Conservation (phyloP, 2,797 vertebrate genomes). For the Poecilia velifera region DNA sequence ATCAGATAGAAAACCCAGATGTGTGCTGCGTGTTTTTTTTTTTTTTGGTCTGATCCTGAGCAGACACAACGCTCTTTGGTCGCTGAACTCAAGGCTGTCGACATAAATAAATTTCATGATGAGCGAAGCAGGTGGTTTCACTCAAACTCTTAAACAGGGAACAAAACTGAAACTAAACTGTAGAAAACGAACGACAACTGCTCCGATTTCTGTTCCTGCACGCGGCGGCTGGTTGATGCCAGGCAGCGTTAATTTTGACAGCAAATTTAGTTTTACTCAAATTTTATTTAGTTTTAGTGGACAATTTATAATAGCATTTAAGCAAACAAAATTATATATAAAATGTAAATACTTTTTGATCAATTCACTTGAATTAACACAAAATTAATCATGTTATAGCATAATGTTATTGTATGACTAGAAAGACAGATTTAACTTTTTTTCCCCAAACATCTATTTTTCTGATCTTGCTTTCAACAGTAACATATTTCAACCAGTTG, state of each 20-base stretch:
- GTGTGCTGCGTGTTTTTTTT: conserved; percentile 30
- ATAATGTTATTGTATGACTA: no score
- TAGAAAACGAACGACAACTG: conserved; percentile 43
- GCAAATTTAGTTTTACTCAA: no score
- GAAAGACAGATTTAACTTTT: no score
- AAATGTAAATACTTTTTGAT: conserved; percentile 7
- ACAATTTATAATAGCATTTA: no score
- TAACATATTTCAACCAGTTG: background rate
- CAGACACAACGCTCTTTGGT: conserved; percentile 70
- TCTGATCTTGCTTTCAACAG: no score
- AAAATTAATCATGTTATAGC: no score
- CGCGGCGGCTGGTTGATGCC: conserved; percentile 51
- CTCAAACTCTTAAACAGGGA: conserved; percentile 61
- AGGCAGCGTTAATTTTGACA: background rate
- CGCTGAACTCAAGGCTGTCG: conserved; percentile 70
- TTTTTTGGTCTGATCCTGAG: conserved; percentile 59
- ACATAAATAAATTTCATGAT: conserved; percentile 73
- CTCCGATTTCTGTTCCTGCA: conserved; percentile 42
- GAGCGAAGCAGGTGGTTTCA: conserved; percentile 70
- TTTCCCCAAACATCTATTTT: no score
- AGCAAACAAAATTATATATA: no score
- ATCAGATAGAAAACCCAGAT: conserved; percentile 75
- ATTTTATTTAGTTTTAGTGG: no score
- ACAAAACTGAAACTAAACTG: conserved; percentile 65
- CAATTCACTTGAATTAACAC: background rate